Conservation (phyloP, 1,140 invertebrate species). For the Drosophila kanapiae region DNA sequence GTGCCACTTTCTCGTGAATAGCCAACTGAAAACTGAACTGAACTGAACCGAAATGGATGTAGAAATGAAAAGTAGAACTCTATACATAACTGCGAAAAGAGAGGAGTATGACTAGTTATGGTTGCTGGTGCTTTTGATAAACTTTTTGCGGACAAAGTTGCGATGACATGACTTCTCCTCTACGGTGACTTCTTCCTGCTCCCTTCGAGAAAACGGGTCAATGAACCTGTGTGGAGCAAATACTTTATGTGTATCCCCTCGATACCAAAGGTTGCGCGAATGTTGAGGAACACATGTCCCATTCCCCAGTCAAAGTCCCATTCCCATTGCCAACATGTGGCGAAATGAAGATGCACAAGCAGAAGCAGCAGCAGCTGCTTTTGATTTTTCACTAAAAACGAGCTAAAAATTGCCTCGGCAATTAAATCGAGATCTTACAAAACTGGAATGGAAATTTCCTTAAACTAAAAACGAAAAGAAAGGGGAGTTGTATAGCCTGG, state of each 20-base stretch:
- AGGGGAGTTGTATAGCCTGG: slow-evolving; percentile 8
- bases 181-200: background rate
- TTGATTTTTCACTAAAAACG: slow-evolving; percentile 50
- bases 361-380: slow-evolving; percentile 34
- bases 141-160: slow-evolving; percentile 28
- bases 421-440: slow-evolving; percentile 49
- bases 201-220: slow-evolving; percentile 22
- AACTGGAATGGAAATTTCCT: slow-evolving; percentile 51
- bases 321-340: slow-evolving; percentile 35
- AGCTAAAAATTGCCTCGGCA: slow-evolving; percentile 51
- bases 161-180: slow-evolving; percentile 5
- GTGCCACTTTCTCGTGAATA: slow-evolving; percentile 77
- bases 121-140: slow-evolving; percentile 38
- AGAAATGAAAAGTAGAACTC: slow-evolving; percentile 62
- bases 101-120: slow-evolving; percentile 44
- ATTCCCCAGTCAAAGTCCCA: background rate
- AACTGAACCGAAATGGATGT: slow-evolving; percentile 58
- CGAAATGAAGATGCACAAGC: slow-evolving; percentile 37
- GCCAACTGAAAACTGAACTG: slow-evolving; percentile 45
- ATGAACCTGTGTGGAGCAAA: slow-evolving; percentile 26
- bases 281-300: slow-evolving; percentile 51
- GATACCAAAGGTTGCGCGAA: slow-evolving; percentile 51
- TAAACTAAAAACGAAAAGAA: slow-evolving; percentile 25
- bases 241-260: slow-evolving; percentile 9
- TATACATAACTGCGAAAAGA: slow-evolving; percentile 35